A percentile compares a stretch with the other conserved stretches of the same genome.
phyloP scores from a whole-genome alignment of 2,888 invertebrate genomes.

The Atherix ibis region DNA sequence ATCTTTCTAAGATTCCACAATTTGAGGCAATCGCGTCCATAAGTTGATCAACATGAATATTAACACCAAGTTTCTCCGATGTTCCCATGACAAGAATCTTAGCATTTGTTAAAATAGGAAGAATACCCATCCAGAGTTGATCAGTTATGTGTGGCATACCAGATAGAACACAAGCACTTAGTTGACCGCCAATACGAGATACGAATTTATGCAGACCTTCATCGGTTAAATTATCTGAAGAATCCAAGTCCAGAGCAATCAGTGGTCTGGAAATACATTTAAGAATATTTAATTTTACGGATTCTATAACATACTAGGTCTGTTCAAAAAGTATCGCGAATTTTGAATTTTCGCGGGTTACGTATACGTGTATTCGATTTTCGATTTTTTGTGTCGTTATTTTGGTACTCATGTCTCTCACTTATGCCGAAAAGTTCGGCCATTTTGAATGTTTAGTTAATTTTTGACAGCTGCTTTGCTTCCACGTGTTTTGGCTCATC shows the following conservation, averaged over 20 bases:
- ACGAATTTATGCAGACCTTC: slow-evolving; percentile 85
- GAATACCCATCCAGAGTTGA: slow-evolving; percentile 90
- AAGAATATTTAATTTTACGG: too few relatives aligned
- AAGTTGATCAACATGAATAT: slow-evolving; percentile 93
- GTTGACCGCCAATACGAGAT: slow-evolving; percentile 72
- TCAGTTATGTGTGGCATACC: slow-evolving; percentile 98
- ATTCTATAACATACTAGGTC: too few relatives aligned
- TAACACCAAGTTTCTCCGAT: slow-evolving; percentile 86
- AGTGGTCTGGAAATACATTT: slow-evolving; percentile 51
- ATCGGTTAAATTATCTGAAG: slow-evolving; percentile 90
- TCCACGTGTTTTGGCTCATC: too few relatives aligned
- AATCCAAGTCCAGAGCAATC: slow-evolving; percentile 80
- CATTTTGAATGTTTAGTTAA: too few relatives aligned
- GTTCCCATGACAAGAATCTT: slow-evolving; percentile 98
- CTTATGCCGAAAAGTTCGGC: too few relatives aligned
- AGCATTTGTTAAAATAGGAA: slow-evolving; percentile 80
- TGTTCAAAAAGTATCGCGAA: too few relatives aligned
- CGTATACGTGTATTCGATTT: too few relatives aligned
- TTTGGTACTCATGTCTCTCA: too few relatives aligned
- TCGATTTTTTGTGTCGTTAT: too few relatives aligned
- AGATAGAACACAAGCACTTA: slow-evolving; percentile 74
- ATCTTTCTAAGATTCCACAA: slow-evolving; percentile 71
- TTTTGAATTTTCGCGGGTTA: too few relatives aligned
- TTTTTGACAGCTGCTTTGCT: too few relatives aligned
- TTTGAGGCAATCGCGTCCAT: slow-evolving; percentile 95